A percentile compares a stretch with the other conserved stretches of the same genome.
Conservation (phyloP, 2,113 vertebrate genomes). For the Myiagra hebetior region DNA sequence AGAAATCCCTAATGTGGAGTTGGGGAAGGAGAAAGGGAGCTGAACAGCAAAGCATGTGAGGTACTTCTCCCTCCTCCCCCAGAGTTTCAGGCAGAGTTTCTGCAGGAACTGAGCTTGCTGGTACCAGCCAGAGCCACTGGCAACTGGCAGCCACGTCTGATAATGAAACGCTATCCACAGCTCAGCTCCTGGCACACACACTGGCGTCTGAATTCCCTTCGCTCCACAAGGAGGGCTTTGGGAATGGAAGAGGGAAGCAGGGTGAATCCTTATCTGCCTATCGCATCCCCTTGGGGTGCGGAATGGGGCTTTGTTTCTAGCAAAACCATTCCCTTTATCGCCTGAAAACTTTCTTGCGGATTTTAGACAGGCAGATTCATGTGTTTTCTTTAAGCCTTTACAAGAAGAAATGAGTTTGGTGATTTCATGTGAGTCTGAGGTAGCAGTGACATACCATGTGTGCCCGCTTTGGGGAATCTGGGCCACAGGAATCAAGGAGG, state of each 20-base stretch:
- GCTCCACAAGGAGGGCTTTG: background rate
- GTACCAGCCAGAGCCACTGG: conserved; percentile 61
- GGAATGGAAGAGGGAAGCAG: conserved; percentile 31
- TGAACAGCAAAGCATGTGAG: conserved; percentile 18
- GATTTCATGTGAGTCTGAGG: background rate
- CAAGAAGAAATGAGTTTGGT: background rate
- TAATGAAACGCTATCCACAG: conserved; percentile 24
- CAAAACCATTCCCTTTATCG: conserved; percentile 23
- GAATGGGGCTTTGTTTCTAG: conserved; percentile 59
- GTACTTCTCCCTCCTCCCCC: conserved; percentile 43
- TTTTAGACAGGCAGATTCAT: conserved; percentile 49
- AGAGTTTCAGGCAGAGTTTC: conserved; percentile 58
- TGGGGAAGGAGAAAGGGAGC: conserved; percentile 41
- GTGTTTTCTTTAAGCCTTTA: conserved; percentile 22
- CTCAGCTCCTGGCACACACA: conserved; percentile 3
- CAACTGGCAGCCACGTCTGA: conserved; percentile 42
- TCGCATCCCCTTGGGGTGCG: background rate
- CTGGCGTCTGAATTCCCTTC: conserved; percentile 14
- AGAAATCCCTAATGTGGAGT: conserved; percentile 52
- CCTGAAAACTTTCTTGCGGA: background rate
- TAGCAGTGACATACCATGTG: background rate
- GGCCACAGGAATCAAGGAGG: background rate
- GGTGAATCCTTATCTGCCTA: conserved; percentile 59
- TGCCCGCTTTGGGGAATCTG: background rate
- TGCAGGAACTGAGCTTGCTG: conserved; percentile 51